These are phyloP conservation scores for Eulacestoma nigropectus DNA, from an alignment of 2,113 vertebrate species.

Conservation along the genomic window DNA sequence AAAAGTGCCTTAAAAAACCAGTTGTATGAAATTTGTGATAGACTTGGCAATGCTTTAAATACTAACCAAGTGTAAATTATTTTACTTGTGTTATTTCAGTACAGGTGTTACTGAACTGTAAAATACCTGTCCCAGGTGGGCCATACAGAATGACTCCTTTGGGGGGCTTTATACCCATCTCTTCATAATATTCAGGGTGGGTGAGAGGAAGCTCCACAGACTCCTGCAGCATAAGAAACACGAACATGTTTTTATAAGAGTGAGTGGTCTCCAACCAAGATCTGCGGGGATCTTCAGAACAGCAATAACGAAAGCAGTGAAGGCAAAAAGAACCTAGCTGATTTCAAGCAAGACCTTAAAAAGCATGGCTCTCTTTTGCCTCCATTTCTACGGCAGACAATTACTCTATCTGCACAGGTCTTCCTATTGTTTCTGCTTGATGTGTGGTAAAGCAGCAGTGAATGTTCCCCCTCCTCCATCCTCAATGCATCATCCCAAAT, in stretches of 20 bases:
- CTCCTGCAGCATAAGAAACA: conserved; percentile 74
- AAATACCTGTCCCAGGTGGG: conserved; percentile 90
- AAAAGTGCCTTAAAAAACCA: not conserved
- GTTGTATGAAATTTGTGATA: not conserved
- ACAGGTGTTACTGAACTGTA: not conserved
- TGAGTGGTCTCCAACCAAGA: not conserved
- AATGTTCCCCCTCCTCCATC: not conserved
- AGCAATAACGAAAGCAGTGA: not conserved
- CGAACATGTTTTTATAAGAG: not conserved
- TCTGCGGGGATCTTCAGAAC: not conserved
- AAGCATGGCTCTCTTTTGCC: not conserved
- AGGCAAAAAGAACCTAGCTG: not conserved
- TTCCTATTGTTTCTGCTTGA: not conserved
- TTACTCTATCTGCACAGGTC: not conserved
- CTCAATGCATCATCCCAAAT: not conserved
- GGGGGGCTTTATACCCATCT: conserved; percentile 98
- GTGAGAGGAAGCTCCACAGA: conserved; percentile 98
- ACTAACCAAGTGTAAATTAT: not conserved
- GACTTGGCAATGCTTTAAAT: not conserved
- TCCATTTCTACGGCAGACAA: not conserved
- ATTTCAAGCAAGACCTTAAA: not conserved
- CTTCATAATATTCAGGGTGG: conserved; percentile 97
- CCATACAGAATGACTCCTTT: conserved; percentile 98
- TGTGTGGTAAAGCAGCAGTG: not conserved
- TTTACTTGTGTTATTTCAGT: not conserved